Conservation (phyloP, 2,888 invertebrate species). For the Leptopilina drosophilae region DNA sequence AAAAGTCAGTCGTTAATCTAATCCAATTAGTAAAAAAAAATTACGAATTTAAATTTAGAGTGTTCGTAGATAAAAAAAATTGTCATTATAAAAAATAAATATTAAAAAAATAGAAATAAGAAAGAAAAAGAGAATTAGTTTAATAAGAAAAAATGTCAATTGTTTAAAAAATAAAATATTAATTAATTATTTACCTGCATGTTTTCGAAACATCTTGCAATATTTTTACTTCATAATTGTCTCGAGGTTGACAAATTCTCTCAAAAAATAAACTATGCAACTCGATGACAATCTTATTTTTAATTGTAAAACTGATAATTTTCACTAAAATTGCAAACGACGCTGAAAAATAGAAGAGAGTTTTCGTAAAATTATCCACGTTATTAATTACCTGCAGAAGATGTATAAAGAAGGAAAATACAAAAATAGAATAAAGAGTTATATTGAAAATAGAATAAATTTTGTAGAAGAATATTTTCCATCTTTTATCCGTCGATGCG, state of each 20-base stretch:
- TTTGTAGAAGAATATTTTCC: neutral
- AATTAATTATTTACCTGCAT: neutral
- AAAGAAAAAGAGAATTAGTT: neutral
- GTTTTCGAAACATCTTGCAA: neutral
- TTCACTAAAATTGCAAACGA: neutral
- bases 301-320: neutral
- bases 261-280: neutral
- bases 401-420: neutral
- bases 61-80: too few relatives aligned
- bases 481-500: too few relatives aligned
- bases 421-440: neutral
- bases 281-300: neutral
- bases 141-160: neutral
- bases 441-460: neutral
- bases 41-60: too few relatives aligned
- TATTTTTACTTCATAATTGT: neutral
- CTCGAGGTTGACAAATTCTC: neutral
- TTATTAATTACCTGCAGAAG: neutral
- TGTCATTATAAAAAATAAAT: neutral
- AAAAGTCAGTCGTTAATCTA: too few relatives aligned
- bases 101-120: too few relatives aligned
- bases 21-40: too few relatives aligned
- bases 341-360: neutral
- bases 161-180: slow-evolving; percentile 28
- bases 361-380: neutral